Conservation (phyloP, 2,797 vertebrate genomes). For the Apogon hyalosoma region DNA sequence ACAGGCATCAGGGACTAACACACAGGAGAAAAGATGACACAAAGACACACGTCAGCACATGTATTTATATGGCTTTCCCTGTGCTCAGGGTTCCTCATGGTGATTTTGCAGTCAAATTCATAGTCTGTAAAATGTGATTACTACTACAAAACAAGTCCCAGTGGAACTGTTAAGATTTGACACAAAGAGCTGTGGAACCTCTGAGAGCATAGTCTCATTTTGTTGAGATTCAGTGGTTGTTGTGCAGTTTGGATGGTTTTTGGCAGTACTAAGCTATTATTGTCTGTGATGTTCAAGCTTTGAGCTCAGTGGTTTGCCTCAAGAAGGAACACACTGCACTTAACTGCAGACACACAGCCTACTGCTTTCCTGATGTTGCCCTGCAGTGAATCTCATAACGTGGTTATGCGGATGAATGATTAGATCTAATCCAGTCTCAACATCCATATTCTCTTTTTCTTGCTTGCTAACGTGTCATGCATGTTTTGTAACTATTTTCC, state of each 20-base stretch:
- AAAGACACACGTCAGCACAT: not conserved
- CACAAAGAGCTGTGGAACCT: conserved; percentile 8
- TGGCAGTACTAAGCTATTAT: conserved; percentile 17
- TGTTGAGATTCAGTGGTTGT: not conserved
- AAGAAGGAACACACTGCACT: conserved; percentile 37
- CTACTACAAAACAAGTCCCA: not conserved
- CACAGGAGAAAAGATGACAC: not conserved
- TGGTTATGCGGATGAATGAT: conserved; percentile 18
- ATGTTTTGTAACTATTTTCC: conserved; percentile 2
- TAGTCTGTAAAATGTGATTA: conserved; percentile 7
- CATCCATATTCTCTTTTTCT: not conserved
- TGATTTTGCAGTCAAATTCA: not conserved
- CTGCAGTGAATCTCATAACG: conserved; percentile 36
- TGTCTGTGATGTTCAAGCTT: conserved; percentile 5
- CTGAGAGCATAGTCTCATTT: not conserved
- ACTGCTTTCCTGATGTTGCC: conserved; percentile 56
- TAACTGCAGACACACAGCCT: not conserved
- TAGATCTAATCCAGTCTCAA: not conserved
- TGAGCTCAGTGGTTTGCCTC: conserved; percentile 23
- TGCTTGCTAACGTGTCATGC: conserved; percentile 2
- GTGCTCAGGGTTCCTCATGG: not conserved
- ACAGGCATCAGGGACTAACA: not conserved
- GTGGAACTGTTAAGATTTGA: conserved; percentile 10
- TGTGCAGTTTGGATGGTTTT: conserved; percentile 8
- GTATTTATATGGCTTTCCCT: not conserved